Base-by-base conservation (phyloP, 2,113 vertebrate species). In the Nycticryphes semicollaris region DNA sequence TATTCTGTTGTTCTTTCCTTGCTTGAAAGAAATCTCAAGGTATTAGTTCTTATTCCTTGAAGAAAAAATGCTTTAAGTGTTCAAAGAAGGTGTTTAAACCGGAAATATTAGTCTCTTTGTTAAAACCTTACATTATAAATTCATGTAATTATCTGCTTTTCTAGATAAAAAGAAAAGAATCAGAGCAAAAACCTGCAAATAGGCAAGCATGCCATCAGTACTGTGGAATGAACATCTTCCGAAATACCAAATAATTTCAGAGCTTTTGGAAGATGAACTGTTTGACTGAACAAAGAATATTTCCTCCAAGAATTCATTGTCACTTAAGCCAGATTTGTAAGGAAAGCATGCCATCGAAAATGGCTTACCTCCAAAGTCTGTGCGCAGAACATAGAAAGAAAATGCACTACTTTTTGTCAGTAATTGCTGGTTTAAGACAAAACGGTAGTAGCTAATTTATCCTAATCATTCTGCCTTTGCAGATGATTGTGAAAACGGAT, bases 241-340 rank as follows among this genome's bases (percentile, higher is more conserved):
- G 73, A 85, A 84, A 50, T 13, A 83, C 3, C 28, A 37, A 45
- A 41, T 69, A 28, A 87, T 73, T 93, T 91, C 41, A 67, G 84
- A 70, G 57, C 56, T 84, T 91, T 94, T 67, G 59, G 47, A 88
- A 84, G 73, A 80, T 12, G 19, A 84, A 41, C 54, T 87, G 17
- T 87, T 94, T 89, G 53, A 73, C 47, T 54, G 67, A 95, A 91
- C 54, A 88, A 87, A 95, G 37, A 54, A 21, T 66, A 64, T 59
- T 96, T 77, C 39, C 57, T 95, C 74, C 76, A 96, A 88, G 59
- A 63, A 63, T 67, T 88, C n/a, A 20, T 37, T 86, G 72, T 81
- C 19, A 33, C 14, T 88, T 83, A 84, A 86, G 27, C 72, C 75
- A 75, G 75, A 47, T 90, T 92, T 86, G 37, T 84, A 70, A 86